A percentile compares a stretch with the other conserved stretches of the same genome.
These are phyloP conservation scores for Erynnis tages DNA, from an alignment of 2,888 invertebrate genomes.

Conservation along the genomic window DNA sequence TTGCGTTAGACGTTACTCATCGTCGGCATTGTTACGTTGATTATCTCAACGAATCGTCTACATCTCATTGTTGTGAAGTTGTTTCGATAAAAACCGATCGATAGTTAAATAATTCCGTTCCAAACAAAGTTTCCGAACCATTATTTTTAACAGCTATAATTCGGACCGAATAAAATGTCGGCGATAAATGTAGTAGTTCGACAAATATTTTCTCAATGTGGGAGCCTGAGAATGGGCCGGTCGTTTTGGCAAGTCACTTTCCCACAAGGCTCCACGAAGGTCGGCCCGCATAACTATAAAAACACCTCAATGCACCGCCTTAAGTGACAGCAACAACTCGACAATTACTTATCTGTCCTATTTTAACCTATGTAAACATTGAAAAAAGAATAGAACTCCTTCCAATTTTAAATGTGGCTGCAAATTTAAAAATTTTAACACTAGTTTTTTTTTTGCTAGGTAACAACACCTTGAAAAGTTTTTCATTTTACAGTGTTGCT, in stretches of 20 bases:
- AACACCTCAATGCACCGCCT: constrained; percentile 34
- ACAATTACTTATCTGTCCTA: constrained; percentile 30
- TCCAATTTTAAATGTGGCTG: background rate
- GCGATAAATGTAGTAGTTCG: constrained; percentile 6
- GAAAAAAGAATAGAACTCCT: constrained; percentile 5
- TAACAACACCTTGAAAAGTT: constrained; percentile 7
- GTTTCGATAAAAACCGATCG: constrained; percentile 33
- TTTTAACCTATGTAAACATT: constrained; percentile 27
- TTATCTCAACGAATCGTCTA: constrained; percentile 48
- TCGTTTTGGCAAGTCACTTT: constrained; percentile 56
- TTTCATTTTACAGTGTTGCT: constrained; percentile 1
- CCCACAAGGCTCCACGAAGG: constrained; percentile 48
- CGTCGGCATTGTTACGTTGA: constrained; percentile 48
- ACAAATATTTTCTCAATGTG: constrained; percentile 24
- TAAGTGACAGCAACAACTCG: constrained; percentile 22
- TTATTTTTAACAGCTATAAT: constrained; percentile 6
- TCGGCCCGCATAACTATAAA: constrained; percentile 37
- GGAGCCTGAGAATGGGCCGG: constrained; percentile 26
- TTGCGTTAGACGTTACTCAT: constrained; percentile 56
- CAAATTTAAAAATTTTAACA: constrained; percentile 16
- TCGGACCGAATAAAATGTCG: background rate
- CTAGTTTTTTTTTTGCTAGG: background rate
- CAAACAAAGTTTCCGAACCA: constrained; percentile 1
- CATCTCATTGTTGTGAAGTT: constrained; percentile 39
- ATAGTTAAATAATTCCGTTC: constrained; percentile 22